Evolutionary conservation across 23 tunicate species (phyloP).

Genomic region (Clavelina lepadiformis): DNA sequence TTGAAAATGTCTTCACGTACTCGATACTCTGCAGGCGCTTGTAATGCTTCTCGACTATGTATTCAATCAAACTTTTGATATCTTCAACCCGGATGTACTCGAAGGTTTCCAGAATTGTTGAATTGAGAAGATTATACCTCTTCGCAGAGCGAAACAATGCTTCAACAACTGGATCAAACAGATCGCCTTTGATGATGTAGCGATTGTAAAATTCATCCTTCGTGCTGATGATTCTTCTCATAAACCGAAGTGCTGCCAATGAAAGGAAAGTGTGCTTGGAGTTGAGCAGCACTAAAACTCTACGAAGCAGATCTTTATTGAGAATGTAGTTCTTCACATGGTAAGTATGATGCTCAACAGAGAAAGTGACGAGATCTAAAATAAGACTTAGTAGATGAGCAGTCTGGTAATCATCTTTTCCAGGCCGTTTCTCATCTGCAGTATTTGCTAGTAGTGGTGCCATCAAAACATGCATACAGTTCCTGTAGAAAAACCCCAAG

Average conservation of each 20-base stretch:
- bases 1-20: constrained; percentile 76
- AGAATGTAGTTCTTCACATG: constrained; percentile 91
- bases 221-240: constrained; percentile 73
- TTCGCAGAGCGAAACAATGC: constrained; percentile 61
- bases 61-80: constrained; percentile 39
- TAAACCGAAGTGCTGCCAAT: constrained; percentile 78
- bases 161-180: constrained; percentile 85
- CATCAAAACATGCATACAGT: constrained; percentile 97
- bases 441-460: constrained; percentile 95
- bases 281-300: constrained; percentile 76
- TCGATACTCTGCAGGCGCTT: constrained; percentile 44
- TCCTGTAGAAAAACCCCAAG: constrained; percentile 76
- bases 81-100: constrained; percentile 77
- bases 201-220: constrained; percentile 81
- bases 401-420: constrained; percentile 87
- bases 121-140: constrained; percentile 86
- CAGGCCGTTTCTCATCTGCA: constrained; percentile 59
- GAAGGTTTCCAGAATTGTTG: constrained; percentile 83
- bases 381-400: constrained; percentile 85
- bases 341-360: constrained; percentile 93
- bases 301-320: constrained; percentile 67
- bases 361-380: constrained; percentile 78
- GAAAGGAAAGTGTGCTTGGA: constrained; percentile 74
- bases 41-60: constrained; percentile 63
- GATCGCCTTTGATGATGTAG: constrained; percentile 84